Evolutionary conservation across 2,113 vertebrate genomes (phyloP), one percentile per base, ranked within the genome.

Genomic region (Ailuropoda melanoleuca): DNA sequence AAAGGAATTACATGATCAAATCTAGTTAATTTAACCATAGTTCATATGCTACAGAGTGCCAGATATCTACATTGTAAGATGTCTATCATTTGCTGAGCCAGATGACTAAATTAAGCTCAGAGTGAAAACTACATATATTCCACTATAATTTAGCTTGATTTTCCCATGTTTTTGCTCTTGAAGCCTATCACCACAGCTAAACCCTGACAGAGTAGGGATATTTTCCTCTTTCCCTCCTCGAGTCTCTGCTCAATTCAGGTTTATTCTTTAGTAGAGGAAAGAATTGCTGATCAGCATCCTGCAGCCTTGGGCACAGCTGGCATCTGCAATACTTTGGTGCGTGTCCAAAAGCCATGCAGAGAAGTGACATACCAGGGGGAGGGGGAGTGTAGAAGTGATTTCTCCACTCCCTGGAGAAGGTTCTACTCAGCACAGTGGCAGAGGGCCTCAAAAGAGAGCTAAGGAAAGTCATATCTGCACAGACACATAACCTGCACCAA

Each of bases 231-330:
- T 75, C 10, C 18, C 39, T 97, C 46, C 10, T 89, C 58, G n/a
- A 70, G 19, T 82, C 75, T 86, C 56, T 62, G 88, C 48, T 97
- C 80, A 92, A 34, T 66, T 96, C 86, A 87, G 46, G 78, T 81
- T 95, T 93, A 92, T 87, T 97, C 46, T 94, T 97, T 11, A 82
- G 39, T 34, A 21, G n/a, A 95, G 37, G 39, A 78, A 66, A 93
- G 72, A 85, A 88, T 68, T 90, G n/a, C 56, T 74, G 68, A 82
- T 93, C 8, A 24, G 62, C 74, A 85, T 70, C 80, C 78, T n/a
- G 56, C n/a, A 64, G 80, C 50, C 74, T 58, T 85, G 56, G 55
- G 58, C 87, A 82, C 90, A 96, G 87, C 81, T 97, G 92, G 78
- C 62, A n/a, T 75, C 62, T 85, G 60, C 70, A 74, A 82, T 60